phyloP scores from a whole-genome alignment of 2,797 vertebrate genomes.

The Cephalopachus bancanus region DNA sequence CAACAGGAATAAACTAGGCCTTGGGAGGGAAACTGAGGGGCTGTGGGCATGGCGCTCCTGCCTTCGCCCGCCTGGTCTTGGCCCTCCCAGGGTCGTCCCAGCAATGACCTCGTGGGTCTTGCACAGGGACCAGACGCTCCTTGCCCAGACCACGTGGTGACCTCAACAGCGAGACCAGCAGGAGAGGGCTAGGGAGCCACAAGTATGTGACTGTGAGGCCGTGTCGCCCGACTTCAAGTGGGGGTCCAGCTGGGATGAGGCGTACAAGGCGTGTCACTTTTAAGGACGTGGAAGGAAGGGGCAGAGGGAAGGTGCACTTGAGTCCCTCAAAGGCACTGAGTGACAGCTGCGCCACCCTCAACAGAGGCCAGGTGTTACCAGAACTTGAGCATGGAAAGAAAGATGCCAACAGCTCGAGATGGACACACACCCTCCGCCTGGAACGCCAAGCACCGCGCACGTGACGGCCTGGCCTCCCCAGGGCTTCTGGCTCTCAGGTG shows the following conservation, averaged over 20 bases:
- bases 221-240: fast-evolving
- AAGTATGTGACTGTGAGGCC: neutral
- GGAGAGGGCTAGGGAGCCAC: neutral
- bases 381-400: neutral
- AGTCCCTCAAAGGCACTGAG: neutral
- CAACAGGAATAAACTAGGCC: fast-evolving
- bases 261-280: fast-evolving
- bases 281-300: neutral
- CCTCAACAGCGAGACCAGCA: neutral
- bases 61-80: neutral
- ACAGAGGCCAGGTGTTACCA: neutral
- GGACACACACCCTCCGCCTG: too few relatives aligned
- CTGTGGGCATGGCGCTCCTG: fast-evolving
- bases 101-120: neutral
- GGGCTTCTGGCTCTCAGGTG: neutral
- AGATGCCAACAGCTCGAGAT: neutral
- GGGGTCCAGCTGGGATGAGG: neutral
- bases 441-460: neutral
- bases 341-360: neutral
- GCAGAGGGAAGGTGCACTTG: fast-evolving
- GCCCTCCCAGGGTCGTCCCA: neutral
- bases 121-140: too few relatives aligned
- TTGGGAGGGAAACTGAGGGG: neutral
- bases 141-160: neutral
- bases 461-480: neutral